Conservation (phyloP, 2,797 vertebrate genomes). For the Labeo calbasu region DNA sequence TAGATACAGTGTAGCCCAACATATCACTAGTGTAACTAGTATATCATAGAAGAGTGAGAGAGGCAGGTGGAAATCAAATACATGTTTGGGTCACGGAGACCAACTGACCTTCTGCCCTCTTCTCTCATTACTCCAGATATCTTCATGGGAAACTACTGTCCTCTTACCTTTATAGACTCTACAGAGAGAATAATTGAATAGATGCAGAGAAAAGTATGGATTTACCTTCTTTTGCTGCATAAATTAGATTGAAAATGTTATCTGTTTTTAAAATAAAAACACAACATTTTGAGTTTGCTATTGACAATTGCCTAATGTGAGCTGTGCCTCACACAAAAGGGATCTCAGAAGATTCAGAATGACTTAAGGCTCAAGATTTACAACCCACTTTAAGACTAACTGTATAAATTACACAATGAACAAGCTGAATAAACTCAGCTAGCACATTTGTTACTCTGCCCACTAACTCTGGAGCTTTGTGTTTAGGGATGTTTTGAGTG, state of each 20-base stretch:
- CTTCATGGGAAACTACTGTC: not conserved
- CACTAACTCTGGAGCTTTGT: too few species aligned
- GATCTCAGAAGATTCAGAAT: conserved; percentile 7
- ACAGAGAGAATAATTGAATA: not conserved
- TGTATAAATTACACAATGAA: not conserved
- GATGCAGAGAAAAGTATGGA: not conserved
- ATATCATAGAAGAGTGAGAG: not conserved
- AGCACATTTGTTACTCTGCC: not conserved
- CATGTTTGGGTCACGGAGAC: not conserved
- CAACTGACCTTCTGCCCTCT: not conserved
- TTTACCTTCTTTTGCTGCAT: not conserved
- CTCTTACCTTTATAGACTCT: not conserved
- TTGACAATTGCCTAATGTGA: not conserved
- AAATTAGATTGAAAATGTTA: not conserved
- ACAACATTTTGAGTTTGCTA: not conserved
- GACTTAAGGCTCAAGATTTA: not conserved
- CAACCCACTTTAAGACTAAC: not conserved
- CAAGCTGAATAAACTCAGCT: not conserved
- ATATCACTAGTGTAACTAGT: not conserved
- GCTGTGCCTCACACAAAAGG: not conserved
- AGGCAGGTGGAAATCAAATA: not conserved
- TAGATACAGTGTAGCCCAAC: not conserved
- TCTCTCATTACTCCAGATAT: not conserved
- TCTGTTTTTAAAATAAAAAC: not conserved
- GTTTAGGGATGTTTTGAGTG: not conserved